Base-by-base conservation (phyloP, 2,113 vertebrate species). In the Corythornis madagascariensis region DNA sequence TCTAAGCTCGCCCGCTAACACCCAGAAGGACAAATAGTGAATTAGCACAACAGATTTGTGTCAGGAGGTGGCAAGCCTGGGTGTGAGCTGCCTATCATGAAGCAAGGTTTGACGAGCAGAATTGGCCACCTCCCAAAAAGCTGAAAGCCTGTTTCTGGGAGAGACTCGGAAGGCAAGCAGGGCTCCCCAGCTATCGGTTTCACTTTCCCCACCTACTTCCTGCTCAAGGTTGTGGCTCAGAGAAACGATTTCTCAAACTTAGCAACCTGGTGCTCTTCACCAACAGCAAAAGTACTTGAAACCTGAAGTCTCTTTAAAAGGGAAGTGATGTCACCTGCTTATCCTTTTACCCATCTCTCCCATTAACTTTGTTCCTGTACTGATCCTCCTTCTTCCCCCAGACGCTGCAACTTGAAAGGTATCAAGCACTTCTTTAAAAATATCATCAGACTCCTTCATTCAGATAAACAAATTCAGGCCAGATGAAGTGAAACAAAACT, bases 21-120 rank as follows among this genome's bases (percentile, higher is more conserved):
- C 52, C 48, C 65, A 71, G 64, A 94, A 91, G 93, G 93, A 95
- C 93, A 94, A 95, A 88, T 22, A 96, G 90, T 26, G 88, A 95
- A 95, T 90, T 94, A 93, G 73, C 93, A 95, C 88, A 83, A 90
- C 95, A 96, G 96, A 94, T 96, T 95, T 95, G 93, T 94, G 94
- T 93, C 95, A 92, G 95, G 78, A 94, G 93, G 93, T 95, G 94
- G 92, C 83, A 94, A 91, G 85, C 60, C 77, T 88, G 90, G 88
- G 96, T 95, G 92, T n/a, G 91, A 95, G 90, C 82, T 91, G 93
- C 94, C 93, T 79, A 87, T 96, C 95, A 93, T 66, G 66, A 79
- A 92, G 81, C 70, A 21, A 83, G 25, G 78, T 85, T 85, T 92
- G 91, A 95, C 5, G 47, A 95, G 85, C 66, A 79, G 92, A 91